A percentile compares a stretch with the other conserved stretches of the same genome.
Conservation (phyloP, 92 coral and sea anemone species). For the Metridium senile region DNA sequence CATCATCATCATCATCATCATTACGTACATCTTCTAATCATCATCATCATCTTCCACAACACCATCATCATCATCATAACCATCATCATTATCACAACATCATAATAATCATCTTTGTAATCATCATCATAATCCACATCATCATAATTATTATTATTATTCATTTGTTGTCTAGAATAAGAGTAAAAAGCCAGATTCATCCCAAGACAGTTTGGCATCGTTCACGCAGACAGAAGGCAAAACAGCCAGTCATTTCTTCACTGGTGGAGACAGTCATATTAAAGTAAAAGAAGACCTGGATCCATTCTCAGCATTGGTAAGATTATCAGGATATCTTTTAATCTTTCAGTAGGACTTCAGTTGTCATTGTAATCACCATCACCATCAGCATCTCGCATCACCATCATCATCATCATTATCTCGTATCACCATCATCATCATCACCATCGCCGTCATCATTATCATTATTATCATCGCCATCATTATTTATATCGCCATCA, state of each 20-base stretch:
- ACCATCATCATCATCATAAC: not conserved
- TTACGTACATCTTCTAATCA: not conserved
- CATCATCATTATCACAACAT: not conserved
- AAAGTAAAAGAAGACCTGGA: slow-evolving; percentile 12
- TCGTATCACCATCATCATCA: no score
- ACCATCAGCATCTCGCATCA: no score
- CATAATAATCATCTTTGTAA: not conserved
- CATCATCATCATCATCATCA: not conserved
- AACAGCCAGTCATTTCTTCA: slow-evolving; percentile 43
- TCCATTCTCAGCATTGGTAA: slow-evolving; percentile 42
- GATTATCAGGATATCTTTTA: not conserved
- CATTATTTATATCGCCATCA: not conserved
- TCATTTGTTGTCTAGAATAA: not conserved
- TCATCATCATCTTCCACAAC: not conserved
- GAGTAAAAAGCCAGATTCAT: not conserved
- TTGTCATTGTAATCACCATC: no score
- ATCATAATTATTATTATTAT: no score
- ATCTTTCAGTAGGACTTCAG: no score
- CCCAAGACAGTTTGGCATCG: not conserved
- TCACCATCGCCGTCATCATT: no score
- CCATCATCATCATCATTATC: no score
- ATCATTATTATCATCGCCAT: not conserved
- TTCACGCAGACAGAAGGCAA: slow-evolving; percentile 26
- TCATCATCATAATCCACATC: not conserved
- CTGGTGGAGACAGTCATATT: slow-evolving; percentile 8